A percentile compares a stretch with the other conserved stretches of the same genome.
These are phyloP conservation scores for Bombus breviceps DNA, from an alignment of 1,140 invertebrate genomes.

Conservation along the genomic window DNA sequence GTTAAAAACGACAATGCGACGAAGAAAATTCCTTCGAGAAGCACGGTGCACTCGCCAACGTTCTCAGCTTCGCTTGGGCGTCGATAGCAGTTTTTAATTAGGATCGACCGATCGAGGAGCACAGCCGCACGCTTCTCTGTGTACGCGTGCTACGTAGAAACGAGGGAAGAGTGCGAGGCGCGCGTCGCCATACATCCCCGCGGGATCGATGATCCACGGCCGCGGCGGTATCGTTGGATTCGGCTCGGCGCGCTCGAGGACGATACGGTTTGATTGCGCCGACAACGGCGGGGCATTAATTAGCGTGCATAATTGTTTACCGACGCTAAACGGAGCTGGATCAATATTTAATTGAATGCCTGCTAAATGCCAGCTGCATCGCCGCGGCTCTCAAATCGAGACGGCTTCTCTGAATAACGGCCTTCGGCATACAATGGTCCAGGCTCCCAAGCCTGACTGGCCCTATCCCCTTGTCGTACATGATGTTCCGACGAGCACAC, in stretches of 20 bases:
- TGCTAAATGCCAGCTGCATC: conserved; percentile 80
- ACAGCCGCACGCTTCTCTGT: not conserved
- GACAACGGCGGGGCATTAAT: conserved; percentile 80
- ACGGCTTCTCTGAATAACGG: conserved; percentile 73
- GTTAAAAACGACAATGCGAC: conserved; percentile 2
- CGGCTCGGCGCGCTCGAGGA: conserved; percentile 62
- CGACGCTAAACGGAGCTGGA: conserved; percentile 79
- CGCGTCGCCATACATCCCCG: conserved; percentile 18
- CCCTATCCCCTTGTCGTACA: conserved; percentile 51
- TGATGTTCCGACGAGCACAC: conserved; percentile 42
- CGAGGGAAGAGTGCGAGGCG: not conserved
- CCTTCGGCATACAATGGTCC: conserved; percentile 61
- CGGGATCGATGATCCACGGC: conserved; percentile 64
- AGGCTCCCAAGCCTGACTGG: not conserved
- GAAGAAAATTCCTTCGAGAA: conserved; percentile 4
- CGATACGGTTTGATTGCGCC: conserved; percentile 78
- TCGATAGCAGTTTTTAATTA: conserved; percentile 56
- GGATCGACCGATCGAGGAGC: conserved; percentile 47
- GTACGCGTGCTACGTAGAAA: not conserved
- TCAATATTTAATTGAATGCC: conserved; percentile 83
- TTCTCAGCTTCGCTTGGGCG: conserved; percentile 2
- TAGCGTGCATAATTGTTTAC: conserved; percentile 82
- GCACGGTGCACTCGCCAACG: not conserved
- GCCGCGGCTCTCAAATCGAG: conserved; percentile 77
- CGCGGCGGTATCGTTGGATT: conserved; percentile 37